phyloP scores from a whole-genome alignment of 1,140 invertebrate genomes.

The Diprion similis region DNA sequence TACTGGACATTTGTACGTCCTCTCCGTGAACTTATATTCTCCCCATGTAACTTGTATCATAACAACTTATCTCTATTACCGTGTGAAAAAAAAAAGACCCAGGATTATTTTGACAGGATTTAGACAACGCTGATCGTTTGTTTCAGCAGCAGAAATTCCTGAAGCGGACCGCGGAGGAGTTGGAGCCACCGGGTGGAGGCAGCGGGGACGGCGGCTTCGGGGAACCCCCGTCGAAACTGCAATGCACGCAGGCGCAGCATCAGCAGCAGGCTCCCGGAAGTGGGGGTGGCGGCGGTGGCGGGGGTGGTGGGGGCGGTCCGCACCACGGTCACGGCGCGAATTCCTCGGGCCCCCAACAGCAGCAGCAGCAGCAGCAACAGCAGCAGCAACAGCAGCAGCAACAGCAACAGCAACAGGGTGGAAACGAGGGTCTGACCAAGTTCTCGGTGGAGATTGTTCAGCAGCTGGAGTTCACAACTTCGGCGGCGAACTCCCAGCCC shows the following conservation, averaged over 20 bases:
- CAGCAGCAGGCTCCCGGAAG: conserved; percentile 42
- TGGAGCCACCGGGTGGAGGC: conserved; percentile 65
- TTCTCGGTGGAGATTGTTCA: conserved; percentile 92
- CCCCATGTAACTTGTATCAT: too few species aligned
- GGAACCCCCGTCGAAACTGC: conserved; percentile 80
- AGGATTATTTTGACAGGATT: not conserved
- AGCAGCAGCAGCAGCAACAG: conserved; percentile 46
- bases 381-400: conserved; percentile 38
- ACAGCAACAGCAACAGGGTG: conserved; percentile 32
- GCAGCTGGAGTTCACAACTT: conserved; percentile 86
- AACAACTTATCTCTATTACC: too few species aligned
- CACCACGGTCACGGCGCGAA: conserved; percentile 51
- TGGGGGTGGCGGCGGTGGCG: conserved; percentile 32
- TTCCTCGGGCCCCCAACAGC: conserved; percentile 31
- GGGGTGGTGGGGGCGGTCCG: conserved; percentile 36
- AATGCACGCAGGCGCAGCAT: conserved; percentile 68
- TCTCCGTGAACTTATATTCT: too few species aligned
- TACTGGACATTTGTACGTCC: too few species aligned
- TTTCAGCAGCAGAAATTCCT: conserved; percentile 85
- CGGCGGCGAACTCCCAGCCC: conserved; percentile 80
- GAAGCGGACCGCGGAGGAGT: conserved; percentile 76
- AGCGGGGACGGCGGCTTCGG: conserved; percentile 61
- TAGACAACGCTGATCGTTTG: conserved; percentile 29
- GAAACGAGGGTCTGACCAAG: conserved; percentile 74
- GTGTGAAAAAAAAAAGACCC: too few species aligned